phyloP scores from a whole-genome alignment of 2,888 invertebrate species.

The Tipula unca region DNA sequence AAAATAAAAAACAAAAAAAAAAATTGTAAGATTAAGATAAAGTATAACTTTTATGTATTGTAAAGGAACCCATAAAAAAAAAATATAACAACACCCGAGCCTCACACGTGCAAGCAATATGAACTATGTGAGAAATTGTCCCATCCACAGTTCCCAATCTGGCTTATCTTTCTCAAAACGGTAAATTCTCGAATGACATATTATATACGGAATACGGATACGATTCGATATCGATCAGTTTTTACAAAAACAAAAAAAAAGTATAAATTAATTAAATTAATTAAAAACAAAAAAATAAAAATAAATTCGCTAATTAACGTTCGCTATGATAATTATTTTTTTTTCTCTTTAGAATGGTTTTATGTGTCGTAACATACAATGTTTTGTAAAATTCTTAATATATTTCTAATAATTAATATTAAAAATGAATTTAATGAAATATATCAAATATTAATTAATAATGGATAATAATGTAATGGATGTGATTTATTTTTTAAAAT shows the following conservation, averaged over 20 bases:
- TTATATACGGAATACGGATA: neutral
- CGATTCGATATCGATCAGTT: neutral
- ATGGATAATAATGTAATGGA: conserved; percentile 20
- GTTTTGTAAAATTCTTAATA: neutral
- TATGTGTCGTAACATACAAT: neutral
- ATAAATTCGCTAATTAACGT: neutral
- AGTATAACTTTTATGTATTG: conserved; percentile 20
- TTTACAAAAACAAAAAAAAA: conserved; percentile 10
- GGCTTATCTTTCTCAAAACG: conserved; percentile 39
- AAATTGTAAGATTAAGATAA: neutral
- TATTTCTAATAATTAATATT: conserved; percentile 9
- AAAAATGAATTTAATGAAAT: conserved; percentile 17
- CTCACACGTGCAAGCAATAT: conserved; percentile 34
- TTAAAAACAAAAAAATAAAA: neutral
- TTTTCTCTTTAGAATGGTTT: conserved; percentile 20
- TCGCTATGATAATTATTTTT: conserved; percentile 20
- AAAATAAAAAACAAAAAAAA: conserved; percentile 19
- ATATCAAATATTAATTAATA: conserved; percentile 16
- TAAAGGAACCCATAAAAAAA: conserved; percentile 21
- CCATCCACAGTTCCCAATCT: conserved; percentile 73
- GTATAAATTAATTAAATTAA: neutral
- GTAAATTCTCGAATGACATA: neutral
- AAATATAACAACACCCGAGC: conserved; percentile 27
- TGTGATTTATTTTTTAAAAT: conserved; percentile 20
- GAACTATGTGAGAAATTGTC: conserved; percentile 60